Percentiles rank a stretch among this genome's conserved stretches.
phyloP scores from a whole-genome alignment of 2,888 invertebrate species.

The Hipparchia sbordonii region DNA sequence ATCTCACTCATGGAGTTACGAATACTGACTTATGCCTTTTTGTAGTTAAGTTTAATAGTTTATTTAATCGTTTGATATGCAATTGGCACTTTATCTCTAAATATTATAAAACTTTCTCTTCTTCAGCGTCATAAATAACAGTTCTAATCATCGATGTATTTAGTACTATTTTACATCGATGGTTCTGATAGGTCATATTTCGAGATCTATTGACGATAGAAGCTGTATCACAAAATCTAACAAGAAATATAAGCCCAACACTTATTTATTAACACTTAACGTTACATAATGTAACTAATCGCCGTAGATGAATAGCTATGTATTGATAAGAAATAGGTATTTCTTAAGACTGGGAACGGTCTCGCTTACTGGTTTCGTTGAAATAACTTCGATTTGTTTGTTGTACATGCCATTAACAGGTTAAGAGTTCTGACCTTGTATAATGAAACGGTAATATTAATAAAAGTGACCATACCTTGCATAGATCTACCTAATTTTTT shows the following conservation, averaged over 20 bases:
- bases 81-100: too few species aligned
- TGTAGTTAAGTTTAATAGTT: too few species aligned
- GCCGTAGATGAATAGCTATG: slow-evolving; percentile 9
- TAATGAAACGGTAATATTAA: slow-evolving; percentile 4
- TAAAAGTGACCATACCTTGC: slow-evolving; percentile 6
- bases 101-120: too few species aligned
- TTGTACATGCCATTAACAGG: slow-evolving; percentile 2
- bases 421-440: slow-evolving; percentile 19
- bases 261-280: neutral
- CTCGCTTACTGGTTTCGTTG: slow-evolving; percentile 19
- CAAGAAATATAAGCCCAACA: neutral
- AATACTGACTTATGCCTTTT: too few species aligned
- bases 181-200: too few species aligned
- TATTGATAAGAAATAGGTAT: slow-evolving; percentile 20
- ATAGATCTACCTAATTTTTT: neutral
- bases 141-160: too few species aligned
- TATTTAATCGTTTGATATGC: too few species aligned
- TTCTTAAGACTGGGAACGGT: slow-evolving; percentile 18
- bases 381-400: slow-evolving; percentile 22
- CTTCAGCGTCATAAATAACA: too few species aligned
- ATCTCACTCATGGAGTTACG: too few species aligned
- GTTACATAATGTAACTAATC: slow-evolving; percentile 6
- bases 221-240: neutral
- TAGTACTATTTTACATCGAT: too few species aligned
- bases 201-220: too few species aligned